Conservation (phyloP, 2,888 invertebrate genomes). For the Stegana nigrithorax region DNA sequence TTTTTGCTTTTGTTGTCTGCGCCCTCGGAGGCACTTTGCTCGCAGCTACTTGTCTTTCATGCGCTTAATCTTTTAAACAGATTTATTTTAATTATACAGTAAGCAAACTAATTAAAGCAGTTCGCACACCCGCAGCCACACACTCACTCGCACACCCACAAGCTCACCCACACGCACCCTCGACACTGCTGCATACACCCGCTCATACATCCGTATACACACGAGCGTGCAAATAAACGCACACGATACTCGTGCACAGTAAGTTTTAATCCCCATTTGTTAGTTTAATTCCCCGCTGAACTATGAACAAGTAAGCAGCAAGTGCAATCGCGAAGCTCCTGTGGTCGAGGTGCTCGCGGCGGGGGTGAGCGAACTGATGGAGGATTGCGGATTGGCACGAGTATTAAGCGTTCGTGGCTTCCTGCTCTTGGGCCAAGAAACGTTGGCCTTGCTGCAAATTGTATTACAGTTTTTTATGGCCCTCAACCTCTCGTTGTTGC, state of each 20-base stretch:
- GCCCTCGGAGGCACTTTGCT: no score
- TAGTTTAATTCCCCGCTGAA: constrained; percentile 43
- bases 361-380: not conserved
- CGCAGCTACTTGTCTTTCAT: no score
- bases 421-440: no score
- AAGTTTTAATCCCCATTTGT: constrained; percentile 57
- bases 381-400: no score
- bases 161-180: constrained; percentile 15
- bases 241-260: constrained; percentile 35
- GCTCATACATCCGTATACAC: no score
- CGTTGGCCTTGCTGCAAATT: no score
- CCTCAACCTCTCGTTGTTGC: no score
- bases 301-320: constrained; percentile 10
- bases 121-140: constrained; percentile 17
- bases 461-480: no score
- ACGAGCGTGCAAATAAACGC: not conserved
- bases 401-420: no score
- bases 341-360: constrained; percentile 14
- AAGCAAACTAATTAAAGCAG: constrained; percentile 50
- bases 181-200: no score
- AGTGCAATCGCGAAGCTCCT: constrained; percentile 16
- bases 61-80: constrained; percentile 37
- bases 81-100: constrained; percentile 45
- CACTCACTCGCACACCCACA: not conserved
- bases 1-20: no score